phyloP scores from a whole-genome alignment of 2,113 vertebrate species.

The Aix galericulata region DNA sequence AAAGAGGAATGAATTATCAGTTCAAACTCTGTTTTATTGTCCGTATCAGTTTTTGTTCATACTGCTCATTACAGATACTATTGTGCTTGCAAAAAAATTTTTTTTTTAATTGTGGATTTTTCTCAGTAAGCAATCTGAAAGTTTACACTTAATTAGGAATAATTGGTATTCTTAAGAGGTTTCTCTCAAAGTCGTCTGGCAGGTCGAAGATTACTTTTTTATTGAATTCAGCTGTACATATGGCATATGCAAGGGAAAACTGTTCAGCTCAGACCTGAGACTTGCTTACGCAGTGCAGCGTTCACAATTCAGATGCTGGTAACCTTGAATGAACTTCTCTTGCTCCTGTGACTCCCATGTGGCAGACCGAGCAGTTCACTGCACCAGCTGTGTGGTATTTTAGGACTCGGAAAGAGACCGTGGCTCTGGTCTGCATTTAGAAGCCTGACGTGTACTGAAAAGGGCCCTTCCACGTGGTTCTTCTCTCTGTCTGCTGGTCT shows the following conservation, averaged over 20 bases:
- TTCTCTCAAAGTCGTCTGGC: background rate
- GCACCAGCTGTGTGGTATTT: background rate
- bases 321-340: background rate
- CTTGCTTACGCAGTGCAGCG: rapidly evolving
- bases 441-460: background rate
- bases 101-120: background rate
- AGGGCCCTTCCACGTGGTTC: background rate
- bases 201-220: background rate
- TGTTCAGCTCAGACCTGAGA: background rate
- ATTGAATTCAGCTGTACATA: background rate
- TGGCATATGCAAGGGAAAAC: background rate
- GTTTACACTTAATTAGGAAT: background rate
- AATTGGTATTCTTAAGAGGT: background rate
- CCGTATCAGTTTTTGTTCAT: background rate
- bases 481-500: background rate
- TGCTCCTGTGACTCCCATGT: background rate
- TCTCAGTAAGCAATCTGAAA: background rate
- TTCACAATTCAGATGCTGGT: background rate
- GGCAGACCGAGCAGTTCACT: background rate
- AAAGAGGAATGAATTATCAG: background rate
- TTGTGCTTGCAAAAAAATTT: background rate
- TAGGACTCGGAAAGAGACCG: rapidly evolving
- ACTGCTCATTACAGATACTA: background rate
- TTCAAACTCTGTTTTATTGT: background rate
- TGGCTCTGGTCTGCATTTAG: background rate